Conservation (phyloP, 2,113 vertebrate species). For the Nicator chloris region DNA sequence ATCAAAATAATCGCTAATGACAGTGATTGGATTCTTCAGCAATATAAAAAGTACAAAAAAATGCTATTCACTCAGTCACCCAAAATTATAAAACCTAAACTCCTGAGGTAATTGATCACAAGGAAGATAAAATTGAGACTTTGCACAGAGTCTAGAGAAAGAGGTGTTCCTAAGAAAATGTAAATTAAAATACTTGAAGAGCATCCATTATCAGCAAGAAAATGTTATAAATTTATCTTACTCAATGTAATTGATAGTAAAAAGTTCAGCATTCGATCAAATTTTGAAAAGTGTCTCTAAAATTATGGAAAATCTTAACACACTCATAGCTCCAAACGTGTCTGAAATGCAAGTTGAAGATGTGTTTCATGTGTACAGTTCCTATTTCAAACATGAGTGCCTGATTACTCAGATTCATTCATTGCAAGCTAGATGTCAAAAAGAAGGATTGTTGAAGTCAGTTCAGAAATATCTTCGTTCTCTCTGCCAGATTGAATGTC, state of each 20-base stretch:
- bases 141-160: not conserved
- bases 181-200: not conserved
- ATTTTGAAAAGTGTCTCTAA: not conserved
- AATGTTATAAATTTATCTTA: not conserved
- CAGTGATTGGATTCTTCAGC: not conserved
- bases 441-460: constrained; percentile 22
- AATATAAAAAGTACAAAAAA: not conserved
- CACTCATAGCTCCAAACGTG: not conserved
- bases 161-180: not conserved
- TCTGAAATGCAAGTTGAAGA: constrained; percentile 1
- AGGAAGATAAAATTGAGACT: not conserved
- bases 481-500: constrained; percentile 5
- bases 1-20: not conserved
- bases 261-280: not conserved
- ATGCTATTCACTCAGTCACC: not conserved
- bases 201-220: not conserved
- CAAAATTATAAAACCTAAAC: not conserved
- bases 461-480: constrained; percentile 20
- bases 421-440: constrained; percentile 22
- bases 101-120: not conserved
- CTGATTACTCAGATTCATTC: constrained; percentile 32
- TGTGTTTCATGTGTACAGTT: not conserved
- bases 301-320: not conserved
- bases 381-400: constrained; percentile 9
- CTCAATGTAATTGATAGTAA: not conserved